Base-by-base conservation (phyloP, 64 coral and sea anemone species). In the Stichodactyla mertensii region DNA sequence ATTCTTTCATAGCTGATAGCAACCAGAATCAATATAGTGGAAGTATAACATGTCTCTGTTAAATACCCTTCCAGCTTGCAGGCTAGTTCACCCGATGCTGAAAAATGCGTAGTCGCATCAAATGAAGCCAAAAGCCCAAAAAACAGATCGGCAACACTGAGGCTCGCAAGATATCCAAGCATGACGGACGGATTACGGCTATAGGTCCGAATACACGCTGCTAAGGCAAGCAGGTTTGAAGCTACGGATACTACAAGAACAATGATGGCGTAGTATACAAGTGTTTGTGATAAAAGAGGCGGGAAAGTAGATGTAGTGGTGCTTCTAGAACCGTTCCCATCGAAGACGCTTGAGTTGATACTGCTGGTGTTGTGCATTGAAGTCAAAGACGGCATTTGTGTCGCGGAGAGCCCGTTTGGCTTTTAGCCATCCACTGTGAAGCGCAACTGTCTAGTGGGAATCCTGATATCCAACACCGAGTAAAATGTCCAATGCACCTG, bases 1-100 rank as follows among this genome's bases (percentile, higher is more conserved):
- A 87, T 87, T n/a, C 94, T 82, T 23, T 96, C 88, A 55, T 87
- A 89, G 7, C 94, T 96, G 26, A 96, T 96, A n/a, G 88, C 87
- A 0, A 93, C 88, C 16, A 96, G 59, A 14, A 89, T 93, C 13
- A 96, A 70, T 79, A 96, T 92, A 2, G 88, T 85, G 2, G 91
- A 91, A 0, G 91, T 90, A 28, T 96, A 96, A 16, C 91, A 85
- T 6, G 87, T 85, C 54, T 96, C 94, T 56, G 91, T 96, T 9
- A 96, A 85, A 19, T 89, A 81, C 13, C 94, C 91, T 54, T 96
- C 89, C 66, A 92, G 61, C 80, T 93, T 96, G 26, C 94, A 96
- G 5, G 89, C 84, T 84, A 90, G 83, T 15, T 96, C 91, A 7
- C 88, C 88, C 13, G 55, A 51, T 9, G 55, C 23, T 19, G 88